A percentile compares a stretch with the other conserved stretches of the same genome.
Conservation (phyloP, 2,113 vertebrate species). For the Tachysurus fulvidraco region DNA sequence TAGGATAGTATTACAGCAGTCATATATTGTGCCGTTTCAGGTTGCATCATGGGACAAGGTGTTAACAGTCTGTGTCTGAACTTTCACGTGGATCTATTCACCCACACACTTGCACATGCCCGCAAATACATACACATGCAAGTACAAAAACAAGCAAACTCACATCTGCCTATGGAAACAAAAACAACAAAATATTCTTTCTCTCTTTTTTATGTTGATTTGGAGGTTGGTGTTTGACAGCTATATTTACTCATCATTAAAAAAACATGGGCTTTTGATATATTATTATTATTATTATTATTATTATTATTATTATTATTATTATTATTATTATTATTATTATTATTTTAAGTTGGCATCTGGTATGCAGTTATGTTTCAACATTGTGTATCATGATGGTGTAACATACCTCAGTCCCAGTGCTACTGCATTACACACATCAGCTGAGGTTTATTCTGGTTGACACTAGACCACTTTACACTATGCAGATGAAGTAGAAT, state of each 20-base stretch:
- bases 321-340: neutral
- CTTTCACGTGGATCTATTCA: constrained; percentile 23
- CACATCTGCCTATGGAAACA: neutral
- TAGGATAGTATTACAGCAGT: constrained; percentile 24
- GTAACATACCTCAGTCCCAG: neutral
- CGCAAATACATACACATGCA: neutral
- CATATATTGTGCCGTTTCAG: constrained; percentile 30
- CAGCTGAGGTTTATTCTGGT: neutral
- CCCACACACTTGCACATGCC: constrained; percentile 4
- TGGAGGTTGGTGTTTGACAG: neutral
- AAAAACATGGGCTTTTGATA: neutral
- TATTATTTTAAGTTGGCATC: neutral
- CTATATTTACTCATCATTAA: neutral
- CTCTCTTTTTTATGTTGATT: neutral
- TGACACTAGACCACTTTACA: neutral
- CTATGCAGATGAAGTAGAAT: neutral
- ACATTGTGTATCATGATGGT: neutral
- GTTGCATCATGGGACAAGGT: constrained; percentile 49
- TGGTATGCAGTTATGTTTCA: neutral
- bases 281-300: neutral
- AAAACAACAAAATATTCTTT: neutral
- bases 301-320: neutral
- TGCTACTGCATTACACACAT: neutral
- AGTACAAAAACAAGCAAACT: neutral
- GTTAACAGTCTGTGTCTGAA: constrained; percentile 30